These are phyloP conservation scores for Chlorops oryzae DNA, from an alignment of 1,140 invertebrate species.

Conservation along the genomic window DNA sequence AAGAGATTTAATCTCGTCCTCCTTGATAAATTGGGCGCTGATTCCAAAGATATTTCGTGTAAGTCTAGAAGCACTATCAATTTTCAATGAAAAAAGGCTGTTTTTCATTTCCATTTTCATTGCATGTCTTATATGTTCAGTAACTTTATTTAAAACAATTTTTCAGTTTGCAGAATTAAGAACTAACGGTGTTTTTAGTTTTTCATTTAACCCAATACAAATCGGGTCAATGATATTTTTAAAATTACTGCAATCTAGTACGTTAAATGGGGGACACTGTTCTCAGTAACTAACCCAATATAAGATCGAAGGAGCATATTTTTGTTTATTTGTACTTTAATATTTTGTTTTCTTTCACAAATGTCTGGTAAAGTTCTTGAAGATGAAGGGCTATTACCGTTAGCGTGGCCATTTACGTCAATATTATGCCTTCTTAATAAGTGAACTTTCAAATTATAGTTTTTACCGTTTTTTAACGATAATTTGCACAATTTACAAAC, in stretches of 20 bases:
- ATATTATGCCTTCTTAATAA: no score
- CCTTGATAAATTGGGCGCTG: no score
- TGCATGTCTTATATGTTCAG: constrained; percentile 7
- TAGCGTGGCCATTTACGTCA: no score
- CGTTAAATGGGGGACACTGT: constrained; percentile 11
- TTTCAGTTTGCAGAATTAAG: constrained; percentile 7
- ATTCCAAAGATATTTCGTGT: constrained; percentile 13
- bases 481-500: no score
- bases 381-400: no score
- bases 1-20: constrained; percentile 14
- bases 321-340: constrained; percentile 14
- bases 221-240: constrained; percentile 8
- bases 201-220: neutral
- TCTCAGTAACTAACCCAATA: constrained; percentile 11
- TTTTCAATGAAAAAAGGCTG: constrained; percentile 15
- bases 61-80: constrained; percentile 13
- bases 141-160: constrained; percentile 5
- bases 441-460: no score
- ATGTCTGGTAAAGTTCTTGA: no score
- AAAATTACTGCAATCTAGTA: neutral
- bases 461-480: no score
- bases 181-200: constrained; percentile 4
- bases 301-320: constrained; percentile 10
- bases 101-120: constrained; percentile 8
- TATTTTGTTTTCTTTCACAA: no score